These are phyloP conservation scores for Ranitomeya variabilis DNA, from an alignment of 2,113 vertebrate species.

Conservation along the genomic window DNA sequence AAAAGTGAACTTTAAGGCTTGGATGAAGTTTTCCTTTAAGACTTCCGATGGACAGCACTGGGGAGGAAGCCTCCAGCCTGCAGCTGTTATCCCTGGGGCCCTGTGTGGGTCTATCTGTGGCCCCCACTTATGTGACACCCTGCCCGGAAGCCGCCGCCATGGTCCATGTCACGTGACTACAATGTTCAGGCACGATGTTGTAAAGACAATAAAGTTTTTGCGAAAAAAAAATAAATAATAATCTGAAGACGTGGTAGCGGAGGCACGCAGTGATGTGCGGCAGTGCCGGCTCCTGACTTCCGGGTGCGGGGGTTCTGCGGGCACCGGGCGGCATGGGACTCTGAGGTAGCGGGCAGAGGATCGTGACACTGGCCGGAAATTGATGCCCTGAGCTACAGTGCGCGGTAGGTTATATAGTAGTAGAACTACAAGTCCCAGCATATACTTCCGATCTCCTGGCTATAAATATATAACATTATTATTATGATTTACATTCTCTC, in stretches of 20 bases:
- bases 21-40: too few species aligned
- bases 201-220: slow-evolving; percentile 38
- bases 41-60: too few species aligned
- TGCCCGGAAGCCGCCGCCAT: neutral
- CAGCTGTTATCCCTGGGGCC: too few species aligned
- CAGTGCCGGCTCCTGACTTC: slow-evolving; percentile 13
- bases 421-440: slow-evolving; percentile 4
- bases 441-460: too few species aligned
- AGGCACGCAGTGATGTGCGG: neutral
- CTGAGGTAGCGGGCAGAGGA: neutral
- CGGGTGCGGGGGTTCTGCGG: slow-evolving; percentile 12
- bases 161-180: neutral
- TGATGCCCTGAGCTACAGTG: neutral
- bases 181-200: neutral
- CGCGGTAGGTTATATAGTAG: neutral
- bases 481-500: too few species aligned
- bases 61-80: too few species aligned
- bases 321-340: neutral
- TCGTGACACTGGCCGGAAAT: neutral
- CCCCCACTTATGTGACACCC: too few species aligned
- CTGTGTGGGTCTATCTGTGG: too few species aligned
- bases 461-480: too few species aligned
- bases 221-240: neutral
- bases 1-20: too few species aligned
- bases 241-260: slow-evolving; percentile 8